Evolutionary conservation across 2,113 vertebrate species (phyloP), one percentile per base, ranked within the genome.

Genomic region (Leptobrachium leishanense): DNA sequence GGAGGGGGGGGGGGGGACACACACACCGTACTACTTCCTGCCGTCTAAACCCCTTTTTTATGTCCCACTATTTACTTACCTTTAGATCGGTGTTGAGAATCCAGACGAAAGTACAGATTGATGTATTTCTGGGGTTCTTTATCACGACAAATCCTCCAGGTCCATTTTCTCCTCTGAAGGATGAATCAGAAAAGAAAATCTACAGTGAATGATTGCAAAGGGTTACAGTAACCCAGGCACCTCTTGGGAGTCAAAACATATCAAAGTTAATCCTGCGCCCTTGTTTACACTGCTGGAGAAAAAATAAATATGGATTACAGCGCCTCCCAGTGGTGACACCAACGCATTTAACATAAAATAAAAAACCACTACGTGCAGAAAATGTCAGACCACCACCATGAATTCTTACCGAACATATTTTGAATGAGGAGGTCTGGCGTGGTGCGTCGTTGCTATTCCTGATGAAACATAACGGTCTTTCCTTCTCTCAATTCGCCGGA

Each of bases 11-110:
- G n/a, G n/a, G n/a, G n/a, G n/a, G n/a, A n/a, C n/a, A n/a, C n/a
- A n/a, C n/a, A n/a, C n/a, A n/a, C n/a, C n/a, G n/a, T n/a, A n/a
- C n/a, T n/a, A n/a, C n/a, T n/a, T n/a, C n/a, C n/a, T n/a, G n/a
- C n/a, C n/a, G n/a, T n/a, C n/a, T n/a, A n/a, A 54, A 54, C 50
- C 50, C 50, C 6, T 8, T n/a, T n/a, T n/a, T n/a, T n/a, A n/a
- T n/a, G n/a, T n/a, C n/a, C n/a, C n/a, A n/a, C n/a, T n/a, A 8
- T 59, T 57, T 11, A 5, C 83, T 88, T 86, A 98, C 98, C 96
- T 98, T 99, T 43, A 99, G 89, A 84, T 99, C 97, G 1, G 98
- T 97, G 87, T 99, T 98, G 75, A 99, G 95, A 65, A 99, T 91
- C 98, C 98, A 99, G 87, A 98, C 86, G 85, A 99, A 99, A 41